These are phyloP conservation scores for Petroica traversi DNA, from an alignment of 2,113 vertebrate species.

Conservation along the genomic window DNA sequence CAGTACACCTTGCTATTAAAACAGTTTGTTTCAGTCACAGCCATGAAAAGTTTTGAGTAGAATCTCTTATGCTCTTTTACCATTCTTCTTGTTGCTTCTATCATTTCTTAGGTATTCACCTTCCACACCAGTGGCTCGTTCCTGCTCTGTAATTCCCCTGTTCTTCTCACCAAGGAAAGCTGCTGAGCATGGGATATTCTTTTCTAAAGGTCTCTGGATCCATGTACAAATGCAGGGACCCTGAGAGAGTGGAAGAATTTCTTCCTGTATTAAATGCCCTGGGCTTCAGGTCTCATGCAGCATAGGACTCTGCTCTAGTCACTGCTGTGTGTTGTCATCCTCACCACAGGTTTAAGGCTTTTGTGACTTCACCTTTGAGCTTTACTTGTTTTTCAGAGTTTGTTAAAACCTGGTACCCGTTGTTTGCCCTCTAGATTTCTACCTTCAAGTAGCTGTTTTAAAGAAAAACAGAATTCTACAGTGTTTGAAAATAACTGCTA, in stretches of 20 bases:
- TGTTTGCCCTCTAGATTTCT: background rate
- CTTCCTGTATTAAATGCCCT: background rate
- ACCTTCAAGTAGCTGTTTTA: background rate
- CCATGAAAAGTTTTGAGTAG: background rate
- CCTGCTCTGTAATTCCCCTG: background rate
- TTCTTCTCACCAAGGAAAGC: background rate
- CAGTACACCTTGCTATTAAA: background rate
- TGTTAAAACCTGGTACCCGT: background rate
- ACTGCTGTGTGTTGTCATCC: fast-evolving
- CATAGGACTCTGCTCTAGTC: background rate
- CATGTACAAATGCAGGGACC: background rate
- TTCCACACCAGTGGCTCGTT: background rate
- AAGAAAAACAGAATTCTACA: background rate
- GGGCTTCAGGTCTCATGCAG: background rate
- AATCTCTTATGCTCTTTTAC: background rate
- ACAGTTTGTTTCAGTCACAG: background rate
- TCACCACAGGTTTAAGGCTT: background rate
- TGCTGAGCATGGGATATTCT: background rate
- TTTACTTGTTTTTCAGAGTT: background rate
- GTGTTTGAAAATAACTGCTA: background rate
- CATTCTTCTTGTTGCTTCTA: background rate
- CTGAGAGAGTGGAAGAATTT: background rate
- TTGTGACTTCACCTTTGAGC: background rate
- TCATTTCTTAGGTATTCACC: background rate
- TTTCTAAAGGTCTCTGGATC: background rate